These are phyloP conservation scores for Lamprologus tigripictilis DNA, from an alignment of 2,113 vertebrate species.

Conservation along the genomic window DNA sequence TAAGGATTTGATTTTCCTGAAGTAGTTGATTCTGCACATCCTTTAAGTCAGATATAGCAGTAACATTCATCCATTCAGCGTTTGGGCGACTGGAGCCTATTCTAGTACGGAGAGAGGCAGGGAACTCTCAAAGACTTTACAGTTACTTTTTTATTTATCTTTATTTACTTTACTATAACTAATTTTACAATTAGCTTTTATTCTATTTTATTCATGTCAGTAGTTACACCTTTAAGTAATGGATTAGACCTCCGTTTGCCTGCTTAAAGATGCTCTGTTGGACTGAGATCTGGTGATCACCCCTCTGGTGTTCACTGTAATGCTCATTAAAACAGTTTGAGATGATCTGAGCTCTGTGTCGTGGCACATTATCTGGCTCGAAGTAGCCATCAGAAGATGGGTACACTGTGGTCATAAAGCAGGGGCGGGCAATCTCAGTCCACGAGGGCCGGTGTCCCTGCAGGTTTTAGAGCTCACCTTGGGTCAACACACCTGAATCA, in stretches of 20 bases:
- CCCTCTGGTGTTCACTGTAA: neutral
- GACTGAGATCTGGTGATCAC: neutral
- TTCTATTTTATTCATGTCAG: neutral
- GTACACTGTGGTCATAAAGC: neutral
- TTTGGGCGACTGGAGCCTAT: neutral
- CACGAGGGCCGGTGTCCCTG: too few species aligned
- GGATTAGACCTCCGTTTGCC: neutral
- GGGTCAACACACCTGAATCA: too few species aligned
- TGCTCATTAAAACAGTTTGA: neutral
- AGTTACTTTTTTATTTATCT: neutral
- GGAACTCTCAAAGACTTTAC: neutral
- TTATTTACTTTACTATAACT: neutral
- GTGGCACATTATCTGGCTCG: neutral
- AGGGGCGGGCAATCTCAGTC: too few species aligned
- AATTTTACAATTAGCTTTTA: neutral
- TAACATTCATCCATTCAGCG: neutral
- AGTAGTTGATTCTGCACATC: fast-evolving
- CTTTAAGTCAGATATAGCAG: neutral
- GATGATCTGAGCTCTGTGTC: neutral
- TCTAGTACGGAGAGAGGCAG: neutral
- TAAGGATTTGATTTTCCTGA: neutral
- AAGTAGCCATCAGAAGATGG: neutral
- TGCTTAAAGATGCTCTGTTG: neutral
- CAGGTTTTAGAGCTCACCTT: too few species aligned
- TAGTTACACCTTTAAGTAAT: neutral